Percentiles rank a stretch among this genome's conserved stretches.
Evolutionary conservation across 2,888 invertebrate species (phyloP).

Genomic region (Schizotus pectinicornis): DNA sequence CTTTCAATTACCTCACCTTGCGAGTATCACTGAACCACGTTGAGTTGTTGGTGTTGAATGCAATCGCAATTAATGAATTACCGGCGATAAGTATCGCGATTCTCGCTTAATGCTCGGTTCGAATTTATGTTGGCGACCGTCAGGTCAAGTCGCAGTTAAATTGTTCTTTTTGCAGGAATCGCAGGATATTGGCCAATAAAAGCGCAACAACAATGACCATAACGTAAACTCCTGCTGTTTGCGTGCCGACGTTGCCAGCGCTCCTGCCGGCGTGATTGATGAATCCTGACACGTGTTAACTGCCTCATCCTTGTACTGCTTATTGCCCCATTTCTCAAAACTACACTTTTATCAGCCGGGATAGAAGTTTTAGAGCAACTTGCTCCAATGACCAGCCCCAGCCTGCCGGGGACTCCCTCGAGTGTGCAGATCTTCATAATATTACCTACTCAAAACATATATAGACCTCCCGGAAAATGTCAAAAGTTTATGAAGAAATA

Average conservation of each 20-base stretch:
- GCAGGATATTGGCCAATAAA: constrained; percentile 32
- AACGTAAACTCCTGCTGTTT: constrained; percentile 33
- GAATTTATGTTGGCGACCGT: constrained; percentile 11
- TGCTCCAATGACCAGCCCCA: too few relatives aligned
- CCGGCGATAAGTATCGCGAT: too few relatives aligned
- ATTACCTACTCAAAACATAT: too few relatives aligned
- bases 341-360: constrained; percentile 8
- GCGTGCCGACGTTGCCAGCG: constrained; percentile 31
- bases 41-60: too few relatives aligned
- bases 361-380: background rate
- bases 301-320: constrained; percentile 47
- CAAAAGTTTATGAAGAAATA: too few relatives aligned
- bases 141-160: constrained; percentile 16
- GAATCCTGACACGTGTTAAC: constrained; percentile 47
- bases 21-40: constrained; percentile 7
- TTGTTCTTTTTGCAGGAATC: constrained; percentile 23
- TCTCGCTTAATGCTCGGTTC: background rate
- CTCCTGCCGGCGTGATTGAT: constrained; percentile 44
- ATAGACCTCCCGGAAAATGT: too few relatives aligned
- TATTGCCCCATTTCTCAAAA: constrained; percentile 49
- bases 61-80: too few relatives aligned
- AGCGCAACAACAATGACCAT: constrained; percentile 32
- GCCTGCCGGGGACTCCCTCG: too few relatives aligned
- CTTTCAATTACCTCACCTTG: constrained; percentile 14
- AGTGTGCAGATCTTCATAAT: too few relatives aligned